Conservation (phyloP, 1,140 invertebrate genomes). For the Hirudo medicinalis region DNA sequence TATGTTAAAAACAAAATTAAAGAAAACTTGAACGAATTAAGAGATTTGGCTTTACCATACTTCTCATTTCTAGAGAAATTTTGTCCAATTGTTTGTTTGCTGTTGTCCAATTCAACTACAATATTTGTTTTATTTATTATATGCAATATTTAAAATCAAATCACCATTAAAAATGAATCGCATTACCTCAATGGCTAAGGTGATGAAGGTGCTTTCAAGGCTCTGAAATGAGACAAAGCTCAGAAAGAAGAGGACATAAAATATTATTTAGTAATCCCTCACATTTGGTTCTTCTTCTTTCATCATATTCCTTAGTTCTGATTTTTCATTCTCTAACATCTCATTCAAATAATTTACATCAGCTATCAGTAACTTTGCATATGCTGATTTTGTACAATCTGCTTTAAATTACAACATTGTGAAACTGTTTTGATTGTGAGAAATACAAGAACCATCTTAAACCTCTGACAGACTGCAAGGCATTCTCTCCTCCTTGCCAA, state of each 20-base stretch:
- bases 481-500: constrained; percentile 30
- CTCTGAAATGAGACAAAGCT: not conserved
- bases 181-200: not conserved
- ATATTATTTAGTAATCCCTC: not conserved
- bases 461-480: constrained; percentile 22
- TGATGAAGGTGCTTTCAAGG: not conserved
- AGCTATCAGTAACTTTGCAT: constrained; percentile 62
- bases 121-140: no score
- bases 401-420: constrained; percentile 19
- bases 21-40: no score
- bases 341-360: constrained; percentile 50
- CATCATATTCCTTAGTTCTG: constrained; percentile 51
- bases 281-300: constrained; percentile 48
- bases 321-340: constrained; percentile 59
- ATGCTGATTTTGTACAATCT: constrained; percentile 42
- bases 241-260: no score
- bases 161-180: not conserved
- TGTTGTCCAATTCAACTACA: no score
- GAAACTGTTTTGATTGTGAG: no score
- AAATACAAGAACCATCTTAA: not conserved
- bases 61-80: no score
- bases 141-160: no score
- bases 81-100: no score
- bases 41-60: no score
- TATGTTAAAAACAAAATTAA: no score